A percentile compares a stretch with the other conserved stretches of the same genome.
These are phyloP conservation scores for Balearica regulorum DNA, from an alignment of 2,797 vertebrate species.

Conservation along the genomic window DNA sequence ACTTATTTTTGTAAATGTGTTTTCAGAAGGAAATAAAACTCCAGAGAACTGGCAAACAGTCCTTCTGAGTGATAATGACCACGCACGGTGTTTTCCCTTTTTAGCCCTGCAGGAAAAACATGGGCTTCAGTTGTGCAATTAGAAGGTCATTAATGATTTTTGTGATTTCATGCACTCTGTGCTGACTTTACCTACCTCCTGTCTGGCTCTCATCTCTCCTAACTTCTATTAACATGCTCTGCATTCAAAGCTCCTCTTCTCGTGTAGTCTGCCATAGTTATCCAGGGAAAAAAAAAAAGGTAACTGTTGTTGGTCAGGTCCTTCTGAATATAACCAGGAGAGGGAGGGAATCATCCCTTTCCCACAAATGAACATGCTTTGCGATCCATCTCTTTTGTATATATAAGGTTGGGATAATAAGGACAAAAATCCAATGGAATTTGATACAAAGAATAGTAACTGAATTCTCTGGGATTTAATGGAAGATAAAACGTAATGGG, in stretches of 20 bases:
- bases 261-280: background rate
- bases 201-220: background rate
- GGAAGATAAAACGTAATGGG: background rate
- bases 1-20: background rate
- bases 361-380: background rate
- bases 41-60: background rate
- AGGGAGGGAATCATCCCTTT: background rate
- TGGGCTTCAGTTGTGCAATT: background rate
- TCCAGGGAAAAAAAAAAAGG: background rate
- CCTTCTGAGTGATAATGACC: background rate
- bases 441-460: background rate
- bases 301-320: background rate
- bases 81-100: background rate
- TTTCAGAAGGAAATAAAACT: constrained; percentile 19
- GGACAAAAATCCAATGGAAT: background rate
- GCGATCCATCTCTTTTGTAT: background rate
- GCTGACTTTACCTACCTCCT: background rate
- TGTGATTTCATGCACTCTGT: background rate
- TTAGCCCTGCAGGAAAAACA: background rate
- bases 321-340: background rate
- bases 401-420: background rate
- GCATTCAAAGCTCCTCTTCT: background rate
- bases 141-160: background rate
- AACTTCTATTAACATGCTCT: background rate
- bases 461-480: background rate